Base-by-base conservation (phyloP, 2,797 vertebrate species). In the Nothura maculosa region DNA sequence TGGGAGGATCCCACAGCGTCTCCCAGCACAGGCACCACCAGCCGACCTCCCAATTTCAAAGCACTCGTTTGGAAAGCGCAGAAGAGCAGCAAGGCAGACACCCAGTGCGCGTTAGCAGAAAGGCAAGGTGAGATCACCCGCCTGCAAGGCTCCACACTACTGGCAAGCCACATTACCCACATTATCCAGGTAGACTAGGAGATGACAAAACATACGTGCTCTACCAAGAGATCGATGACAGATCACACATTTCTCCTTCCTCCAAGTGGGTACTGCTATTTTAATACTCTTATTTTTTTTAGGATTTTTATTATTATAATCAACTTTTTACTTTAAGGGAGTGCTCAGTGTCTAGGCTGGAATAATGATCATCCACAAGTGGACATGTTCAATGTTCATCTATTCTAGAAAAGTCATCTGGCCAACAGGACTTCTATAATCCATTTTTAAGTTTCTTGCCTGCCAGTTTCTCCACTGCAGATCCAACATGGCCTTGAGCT, bases 161-260 rank as follows among this genome's bases (percentile, higher is more conserved):
- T 24, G 78, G 34, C 9, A 62, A 88, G 60, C 38, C 38, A 84
- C 21, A 34, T 32, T 70, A 84, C 52, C 81, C 84, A 62, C 25
- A 9, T 55, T 79, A 72, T 48, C 73, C 64, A 82, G 92, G 52
- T 34, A 90, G 66, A 27, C 40, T 77, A 94, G 54, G 76, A 78
- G 86, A 90, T 57, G 58, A 87, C 20, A 9, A 69, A 50, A 52
- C 14, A 17, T 25, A 52, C 14, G 30, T 27, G 40, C 61, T 38
- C 28, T 85, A 75, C 15, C n/a, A 20, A 90, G 38, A 85, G 10
- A 63, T 81, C 61, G 30, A 32, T 19, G 34, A 64, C n/a, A 64
- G 10, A 68, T 27, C 15, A 43, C 47, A 17, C 3, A 28, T 58
- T 21, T 36, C 87, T 60, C 27, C 38, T 64, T 78, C 50, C 48